Evolutionary conservation across 2,888 invertebrate species (phyloP), one percentile per base, ranked within the genome.

Genomic region (Zonitis immaculata): DNA sequence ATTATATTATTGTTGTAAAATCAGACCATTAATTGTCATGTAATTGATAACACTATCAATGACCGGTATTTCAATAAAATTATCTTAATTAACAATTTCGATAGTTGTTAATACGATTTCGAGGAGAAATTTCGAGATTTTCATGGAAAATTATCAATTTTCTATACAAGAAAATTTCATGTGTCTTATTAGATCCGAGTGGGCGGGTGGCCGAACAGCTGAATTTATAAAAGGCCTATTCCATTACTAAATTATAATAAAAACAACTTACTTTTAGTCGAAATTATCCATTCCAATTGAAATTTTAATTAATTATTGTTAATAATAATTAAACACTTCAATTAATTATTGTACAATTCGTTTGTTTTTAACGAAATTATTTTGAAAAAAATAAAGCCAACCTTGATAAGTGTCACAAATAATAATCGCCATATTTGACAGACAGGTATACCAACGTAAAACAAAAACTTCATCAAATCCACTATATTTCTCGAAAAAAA

Each of bases 381-480:
- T 42, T 52, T n/a, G n/a, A 26, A 49, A 54, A 54, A 51, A 47
- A 20, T 28, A 12, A 20, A 49, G 52, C 20, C 49, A 56, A 58
- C 59, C 47, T 58, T 56, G 59, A 59, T 58, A 61, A 64, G 64
- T 65, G 65, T 65, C 63, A 62, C 14, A 59, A 59, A 56, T 55
- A 59, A 60, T 52, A 54, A 54, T 49, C 62, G 66, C 65, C 66
- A 68, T 65, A 56, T 65, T 35, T 66, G 60, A 56, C 54, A 50
- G 14, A 8, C 58, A 57, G 47, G 42, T 35, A 18, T 49, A 52
- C 60, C 64, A 63, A 57, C 58, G 22, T 32, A 42, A 25, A 26
- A 42, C 42, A 49, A 20, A 12, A 52, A 51, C 44, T 14, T 47
- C 28, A 45, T 35, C 35, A 35, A 35, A 35, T 35, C 18, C 35